Percentiles rank a stretch among this genome's conserved stretches.
phyloP scores from a whole-genome alignment of 2,888 invertebrate species.

The Nebria salina region DNA sequence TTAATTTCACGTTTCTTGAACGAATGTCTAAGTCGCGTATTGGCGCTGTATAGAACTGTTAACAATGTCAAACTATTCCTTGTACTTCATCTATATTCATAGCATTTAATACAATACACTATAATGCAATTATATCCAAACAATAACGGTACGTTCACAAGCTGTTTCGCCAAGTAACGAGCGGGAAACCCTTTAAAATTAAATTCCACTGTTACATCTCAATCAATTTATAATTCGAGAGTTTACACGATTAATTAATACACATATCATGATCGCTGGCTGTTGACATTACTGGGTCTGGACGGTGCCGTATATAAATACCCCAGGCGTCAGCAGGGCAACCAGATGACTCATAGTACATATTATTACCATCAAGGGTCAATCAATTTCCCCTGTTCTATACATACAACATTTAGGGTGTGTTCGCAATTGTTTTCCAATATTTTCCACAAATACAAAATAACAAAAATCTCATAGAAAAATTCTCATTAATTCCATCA shows the following conservation, averaged over 20 bases:
- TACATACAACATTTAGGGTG: conserved; percentile 1
- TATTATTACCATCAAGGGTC: conserved; percentile 13
- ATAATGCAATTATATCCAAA: conserved; percentile 32
- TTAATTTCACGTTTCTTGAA: neutral
- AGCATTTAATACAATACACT: conserved; percentile 34
- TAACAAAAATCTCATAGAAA: neutral
- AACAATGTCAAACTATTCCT: conserved; percentile 5
- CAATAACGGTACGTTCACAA: conserved; percentile 41
- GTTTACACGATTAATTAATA: conserved; percentile 17
- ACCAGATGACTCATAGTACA: conserved; percentile 8
- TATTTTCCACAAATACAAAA: neutral
- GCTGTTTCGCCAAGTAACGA: conserved; percentile 23
- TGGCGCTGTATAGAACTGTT: neutral
- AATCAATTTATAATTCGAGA: conserved; percentile 21
- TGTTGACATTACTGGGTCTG: neutral
- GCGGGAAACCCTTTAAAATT: conserved; percentile 43
- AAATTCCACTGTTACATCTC: conserved; percentile 33
- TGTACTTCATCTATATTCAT: conserved; percentile 32
- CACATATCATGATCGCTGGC: conserved; percentile 4
- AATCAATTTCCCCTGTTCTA: conserved; percentile 7
- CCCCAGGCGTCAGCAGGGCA: neutral
- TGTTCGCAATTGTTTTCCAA: neutral
- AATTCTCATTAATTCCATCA: too few relatives aligned
- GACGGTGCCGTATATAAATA: neutral
- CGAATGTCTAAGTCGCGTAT: neutral